Evolutionary conservation across 2,888 invertebrate genomes (phyloP), one percentile per base, ranked within the genome.

Genomic region (Agonopterix subpropinquella): DNA sequence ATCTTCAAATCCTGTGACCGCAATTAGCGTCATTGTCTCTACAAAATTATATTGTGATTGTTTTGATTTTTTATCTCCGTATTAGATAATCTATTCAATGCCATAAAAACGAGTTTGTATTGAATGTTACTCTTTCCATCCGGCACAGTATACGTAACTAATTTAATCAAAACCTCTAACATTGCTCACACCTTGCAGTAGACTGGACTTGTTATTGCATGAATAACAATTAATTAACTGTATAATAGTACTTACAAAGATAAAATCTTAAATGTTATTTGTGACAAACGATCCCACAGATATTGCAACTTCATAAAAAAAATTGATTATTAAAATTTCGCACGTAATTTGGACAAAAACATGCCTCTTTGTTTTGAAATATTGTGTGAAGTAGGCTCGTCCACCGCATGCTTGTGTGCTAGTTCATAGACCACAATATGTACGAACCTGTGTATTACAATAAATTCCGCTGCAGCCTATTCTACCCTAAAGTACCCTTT

Each of bases 21-120:
- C 67, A 85, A 85, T 85, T 81, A 80, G 66, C 66, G 65, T 67
- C 68, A 81, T 85, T 83, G 84, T 85, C 67, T 70, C 54, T 58
- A 64, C 65, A 58, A 62, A 70, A 70, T 65, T 67, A 61, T 72
- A 28, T 5, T 28, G 28, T 28, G 28, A 28, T 28, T 68, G 71
- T 70, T 66, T 59, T 66, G 67, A 72, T 76, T 77, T 39, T 39
- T 39, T 9, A 39, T n/a, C 10, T 39, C 10, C 39, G 28, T 39
- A 39, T 39, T 39, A 39, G 11, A 39, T 39, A 39, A 39, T 28
- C 28, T 28, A 28, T 28, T 28, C 28, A 28, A 28, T 28, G 28
- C 28, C 28, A 28, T 28, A 5, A 28, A 28, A 28, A 39, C n/a
- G 39, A 39, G 39, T 39, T 39, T n/a, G 28, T 28, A 39, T 39